These are phyloP conservation scores for Calcarius ornatus DNA, from an alignment of 2,113 vertebrate genomes.

Conservation along the genomic window DNA sequence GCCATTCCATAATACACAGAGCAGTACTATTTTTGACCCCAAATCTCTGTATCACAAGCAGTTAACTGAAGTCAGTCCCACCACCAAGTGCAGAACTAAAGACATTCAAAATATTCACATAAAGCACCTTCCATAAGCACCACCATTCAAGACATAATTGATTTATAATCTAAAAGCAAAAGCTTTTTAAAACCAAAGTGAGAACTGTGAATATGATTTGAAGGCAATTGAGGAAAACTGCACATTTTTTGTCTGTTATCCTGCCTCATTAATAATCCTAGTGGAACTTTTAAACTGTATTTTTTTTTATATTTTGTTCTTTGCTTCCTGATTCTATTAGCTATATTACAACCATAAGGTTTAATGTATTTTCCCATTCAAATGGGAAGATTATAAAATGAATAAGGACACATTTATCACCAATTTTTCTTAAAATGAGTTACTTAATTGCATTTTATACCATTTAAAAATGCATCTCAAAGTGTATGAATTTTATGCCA, in stretches of 20 bases:
- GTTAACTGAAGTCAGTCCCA: not conserved
- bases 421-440: not conserved
- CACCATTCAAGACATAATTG: not conserved
- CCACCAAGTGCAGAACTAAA: not conserved
- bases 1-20: not conserved
- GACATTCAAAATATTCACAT: not conserved
- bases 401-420: not conserved
- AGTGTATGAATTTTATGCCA: not conserved
- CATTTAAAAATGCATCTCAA: not conserved
- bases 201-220: not conserved
- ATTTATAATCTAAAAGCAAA: not conserved
- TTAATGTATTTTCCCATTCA: not conserved
- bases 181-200: not conserved
- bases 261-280: not conserved
- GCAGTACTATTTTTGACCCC: not conserved
- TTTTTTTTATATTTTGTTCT: not conserved
- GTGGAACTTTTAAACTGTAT: not conserved
- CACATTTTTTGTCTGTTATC: not conserved
- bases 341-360: not conserved
- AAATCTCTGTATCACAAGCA: not conserved
- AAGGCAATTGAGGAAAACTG: not conserved
- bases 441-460: not conserved
- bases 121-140: not conserved
- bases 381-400: not conserved
- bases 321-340: not conserved